Base-by-base conservation (phyloP, 2,113 vertebrate species). In the Cebus imitator region DNA sequence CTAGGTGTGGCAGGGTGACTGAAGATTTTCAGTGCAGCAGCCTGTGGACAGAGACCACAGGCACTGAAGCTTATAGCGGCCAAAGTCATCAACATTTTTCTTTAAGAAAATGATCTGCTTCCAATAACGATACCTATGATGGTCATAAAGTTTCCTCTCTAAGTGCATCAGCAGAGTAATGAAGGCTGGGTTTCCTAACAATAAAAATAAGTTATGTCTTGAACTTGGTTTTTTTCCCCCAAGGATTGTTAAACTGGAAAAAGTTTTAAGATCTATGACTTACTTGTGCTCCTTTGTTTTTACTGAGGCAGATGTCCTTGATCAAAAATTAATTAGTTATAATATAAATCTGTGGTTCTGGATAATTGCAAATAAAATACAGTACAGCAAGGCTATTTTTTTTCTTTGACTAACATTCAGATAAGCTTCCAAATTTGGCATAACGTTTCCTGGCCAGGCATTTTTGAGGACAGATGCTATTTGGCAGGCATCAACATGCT, bases 321-420 rank as follows among this genome's bases (percentile, higher is more conserved):
- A 89, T 95, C 52, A 94, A 97, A 97, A 94, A 87, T 93, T 96
- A 95, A 96, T 95, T 97, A 76, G 68, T 87, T 91, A 73, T 21
- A 73, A 10, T 85, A 84, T 50, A 94, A 97, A 81, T 94, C 32
- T 87, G 7, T 95, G 58, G 11, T 20, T 92, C 95, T 91, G 91
- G 73, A 75, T 97, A 91, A 95, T 80, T 92, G 75, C 81, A 95
- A 96, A 93, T 95, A 95, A 18, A 43, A 93, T 66, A n/a, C 61
- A 58, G 55, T 72, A 45, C 25, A 40, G 21, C 81, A 80, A 90
- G 55, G 11, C 50, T 88, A 6, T 92, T 17, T 79, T 85, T 12
- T 93, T 90, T 72, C 68, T 87, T 95, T 95, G 90, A 83, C 92
- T 83, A 48, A 96, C 90, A 88, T 94, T 88, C 88, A 97, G 85